Evolutionary conservation across 1,140 invertebrate species (phyloP), one percentile per base, ranked within the genome.

Genomic region (Neodiprion virginianus): DNA sequence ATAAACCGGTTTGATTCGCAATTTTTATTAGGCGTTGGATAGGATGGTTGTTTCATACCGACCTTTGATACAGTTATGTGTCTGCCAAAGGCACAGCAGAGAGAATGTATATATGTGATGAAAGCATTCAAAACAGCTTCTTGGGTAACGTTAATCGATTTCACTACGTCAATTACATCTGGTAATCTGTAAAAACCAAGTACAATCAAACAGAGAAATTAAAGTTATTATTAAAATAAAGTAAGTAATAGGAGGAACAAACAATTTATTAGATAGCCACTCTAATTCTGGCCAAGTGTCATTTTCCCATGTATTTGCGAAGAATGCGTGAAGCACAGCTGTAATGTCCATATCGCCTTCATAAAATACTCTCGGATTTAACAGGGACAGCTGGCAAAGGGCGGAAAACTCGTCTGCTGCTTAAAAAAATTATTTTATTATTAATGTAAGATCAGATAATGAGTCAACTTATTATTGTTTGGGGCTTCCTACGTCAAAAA

Each of bases 181-280:
- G 83, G 80, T 73, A 88, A 71, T 69, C 86, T 88, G 69, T 61
- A 17, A 47, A 81, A 79, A 73, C 67, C 17, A 67, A 47, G 7
- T 21, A 77, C 5, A 5, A 40, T 40, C 5, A 40, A 40, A 40
- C 28, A 40, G 28, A 3, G 66, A 49, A 70, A 73, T 75, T 81
- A 87, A 84, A 86, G 75, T 75, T 90, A 85, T 68, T 77, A 69
- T 17, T 71, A 66, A 53, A 74, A 67, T 72, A 69, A 72, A 75
- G 21, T 17, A 48, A 72, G 49, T 50, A 71, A 73, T 61, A 61
- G 61, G 53, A 69, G 21, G 85, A 82, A 48, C 87, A 86, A 84
- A 91, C 90, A 91, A 83, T 80, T 85, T 88, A 74, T 90, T 85
- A 21, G 86, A 82, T 7, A 92, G 79, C 91, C 91, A 92, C 4